Evolutionary conservation across 2,797 vertebrate genomes (phyloP).

Genomic region (Sebastes nivosus): DNA sequence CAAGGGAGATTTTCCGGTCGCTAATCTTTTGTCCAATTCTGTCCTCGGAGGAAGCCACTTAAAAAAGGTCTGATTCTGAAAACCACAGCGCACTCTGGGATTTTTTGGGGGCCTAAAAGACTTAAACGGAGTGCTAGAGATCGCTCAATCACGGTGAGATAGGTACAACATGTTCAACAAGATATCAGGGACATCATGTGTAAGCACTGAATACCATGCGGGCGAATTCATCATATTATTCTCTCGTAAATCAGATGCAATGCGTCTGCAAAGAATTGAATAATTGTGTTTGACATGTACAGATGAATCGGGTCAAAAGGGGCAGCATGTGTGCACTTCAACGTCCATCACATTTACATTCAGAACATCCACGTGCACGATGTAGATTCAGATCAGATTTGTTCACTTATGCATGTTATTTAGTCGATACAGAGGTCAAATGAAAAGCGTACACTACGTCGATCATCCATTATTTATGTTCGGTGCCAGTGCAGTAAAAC

Average conservation of each 20-base stretch:
- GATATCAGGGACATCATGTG: neutral
- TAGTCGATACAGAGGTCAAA: constrained; percentile 22
- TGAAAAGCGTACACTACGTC: neutral
- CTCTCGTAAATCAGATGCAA: neutral
- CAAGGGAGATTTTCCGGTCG: neutral
- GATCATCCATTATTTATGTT: constrained; percentile 36
- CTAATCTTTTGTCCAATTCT: neutral
- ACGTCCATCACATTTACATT: neutral
- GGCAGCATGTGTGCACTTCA: neutral
- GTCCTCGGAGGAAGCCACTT: neutral
- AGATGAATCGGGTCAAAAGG: neutral
- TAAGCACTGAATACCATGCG: neutral
- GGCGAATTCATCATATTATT: neutral
- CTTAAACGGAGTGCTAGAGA: neutral
- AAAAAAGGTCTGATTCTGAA: neutral
- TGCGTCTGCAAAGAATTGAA: neutral
- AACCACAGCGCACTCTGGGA: neutral
- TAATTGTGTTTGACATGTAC: neutral
- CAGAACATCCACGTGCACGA: neutral
- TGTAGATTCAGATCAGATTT: neutral
- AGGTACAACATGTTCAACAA: neutral
- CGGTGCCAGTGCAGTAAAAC: neutral
- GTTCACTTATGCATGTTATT: constrained; percentile 10
- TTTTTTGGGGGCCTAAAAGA: neutral
- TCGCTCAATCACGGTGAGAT: neutral